Percentiles rank a stretch among this genome's conserved stretches.
These are phyloP conservation scores for Ganaspis sp. DNA, from an alignment of 1,140 invertebrate species.

Conservation along the genomic window DNA sequence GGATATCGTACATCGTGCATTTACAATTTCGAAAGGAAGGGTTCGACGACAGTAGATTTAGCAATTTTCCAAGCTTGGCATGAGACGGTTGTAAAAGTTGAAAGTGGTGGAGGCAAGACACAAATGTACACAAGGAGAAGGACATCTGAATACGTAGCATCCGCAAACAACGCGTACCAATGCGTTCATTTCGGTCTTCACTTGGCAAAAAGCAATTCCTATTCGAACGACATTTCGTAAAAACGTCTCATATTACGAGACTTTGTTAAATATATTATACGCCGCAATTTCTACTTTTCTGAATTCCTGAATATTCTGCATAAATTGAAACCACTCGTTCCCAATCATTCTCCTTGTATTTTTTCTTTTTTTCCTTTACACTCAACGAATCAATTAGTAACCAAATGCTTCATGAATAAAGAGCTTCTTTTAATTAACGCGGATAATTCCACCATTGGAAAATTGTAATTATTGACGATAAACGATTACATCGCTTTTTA, in stretches of 20 bases:
- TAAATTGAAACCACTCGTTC: background rate
- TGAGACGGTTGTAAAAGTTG: conserved; percentile 24
- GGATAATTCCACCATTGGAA: background rate
- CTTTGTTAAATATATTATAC: conserved; percentile 65
- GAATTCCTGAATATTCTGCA: background rate
- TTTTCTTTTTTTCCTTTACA: background rate
- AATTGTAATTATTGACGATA: background rate
- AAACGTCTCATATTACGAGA: conserved; percentile 61
- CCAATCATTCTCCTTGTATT: background rate
- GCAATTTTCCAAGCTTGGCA: conserved; percentile 5
- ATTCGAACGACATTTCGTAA: conserved; percentile 70
- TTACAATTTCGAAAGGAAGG: background rate
- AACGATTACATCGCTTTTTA: background rate
- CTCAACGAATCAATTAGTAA: background rate
- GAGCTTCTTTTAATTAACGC: background rate
- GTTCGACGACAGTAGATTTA: conserved; percentile 14
- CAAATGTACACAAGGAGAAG: background rate
- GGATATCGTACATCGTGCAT: background rate
- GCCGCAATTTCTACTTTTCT: background rate
- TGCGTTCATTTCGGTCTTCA: background rate
- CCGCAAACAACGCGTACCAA: conserved; percentile 18
- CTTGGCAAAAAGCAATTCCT: conserved; percentile 60
- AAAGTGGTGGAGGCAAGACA: background rate
- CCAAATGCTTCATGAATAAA: conserved; percentile 12
- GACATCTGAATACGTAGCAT: conserved; percentile 3